Conservation (phyloP, 2,113 vertebrate species). For the Cyprinus carpio region DNA sequence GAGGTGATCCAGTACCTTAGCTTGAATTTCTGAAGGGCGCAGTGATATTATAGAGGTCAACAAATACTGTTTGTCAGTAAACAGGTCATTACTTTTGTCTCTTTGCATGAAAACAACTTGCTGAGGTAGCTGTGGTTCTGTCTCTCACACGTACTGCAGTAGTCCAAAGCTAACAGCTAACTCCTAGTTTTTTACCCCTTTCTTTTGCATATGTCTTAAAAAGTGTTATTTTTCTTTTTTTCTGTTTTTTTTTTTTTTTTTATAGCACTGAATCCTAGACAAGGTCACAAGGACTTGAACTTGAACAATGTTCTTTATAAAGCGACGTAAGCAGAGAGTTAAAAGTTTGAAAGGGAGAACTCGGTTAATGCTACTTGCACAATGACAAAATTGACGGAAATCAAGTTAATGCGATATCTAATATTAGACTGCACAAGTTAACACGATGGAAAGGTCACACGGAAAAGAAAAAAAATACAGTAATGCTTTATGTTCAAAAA, state of each 20-base stretch:
- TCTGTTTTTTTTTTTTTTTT: neutral
- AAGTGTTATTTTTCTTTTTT: neutral
- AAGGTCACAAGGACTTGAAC: slow-evolving; percentile 70
- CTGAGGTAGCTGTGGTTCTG: slow-evolving; percentile 91
- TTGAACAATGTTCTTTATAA: slow-evolving; percentile 29
- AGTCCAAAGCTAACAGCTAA: slow-evolving; percentile 81
- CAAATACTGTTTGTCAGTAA: slow-evolving; percentile 79
- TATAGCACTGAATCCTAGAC: slow-evolving; percentile 61
- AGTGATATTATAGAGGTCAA: slow-evolving; percentile 73
- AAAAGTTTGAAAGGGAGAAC: neutral
- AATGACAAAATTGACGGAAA: neutral
- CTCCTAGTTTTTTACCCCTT: slow-evolving; percentile 55
- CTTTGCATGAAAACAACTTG: slow-evolving; percentile 79
- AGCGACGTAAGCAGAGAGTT: slow-evolving; percentile 28
- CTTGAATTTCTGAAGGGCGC: slow-evolving; percentile 72
- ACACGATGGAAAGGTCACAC: slow-evolving; percentile 38
- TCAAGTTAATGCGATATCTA: neutral
- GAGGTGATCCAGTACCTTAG: slow-evolving; percentile 76
- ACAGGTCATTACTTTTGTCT: slow-evolving; percentile 56
- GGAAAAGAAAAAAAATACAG: slow-evolving; percentile 39
- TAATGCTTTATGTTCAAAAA: slow-evolving; percentile 56
- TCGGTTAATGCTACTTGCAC: slow-evolving; percentile 1
- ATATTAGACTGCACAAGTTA: slow-evolving; percentile 29
- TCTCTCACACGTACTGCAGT: slow-evolving; percentile 81
- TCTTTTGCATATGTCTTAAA: slow-evolving; percentile 52